Base-by-base conservation (phyloP, 2,797 vertebrate genomes). In the Brotogeris chrysoptera region DNA sequence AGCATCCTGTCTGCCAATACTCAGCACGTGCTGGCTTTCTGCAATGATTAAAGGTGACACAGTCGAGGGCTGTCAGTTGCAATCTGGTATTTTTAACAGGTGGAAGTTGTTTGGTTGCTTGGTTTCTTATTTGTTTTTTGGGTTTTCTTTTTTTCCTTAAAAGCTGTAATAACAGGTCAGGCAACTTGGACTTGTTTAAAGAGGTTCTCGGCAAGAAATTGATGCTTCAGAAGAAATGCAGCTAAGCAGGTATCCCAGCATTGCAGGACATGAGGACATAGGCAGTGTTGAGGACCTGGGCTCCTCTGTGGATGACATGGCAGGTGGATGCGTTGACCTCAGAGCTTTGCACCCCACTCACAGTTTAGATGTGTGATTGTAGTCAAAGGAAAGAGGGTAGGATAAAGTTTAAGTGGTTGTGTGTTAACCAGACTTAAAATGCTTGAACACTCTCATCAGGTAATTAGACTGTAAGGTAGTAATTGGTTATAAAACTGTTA, bases 281-380 rank as follows among this genome's bases (percentile, higher is more conserved):
- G 15, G 70, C 50, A 20, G 63, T 18, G 44, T 6, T 39, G 55
- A 55, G 39, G n/a, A 47, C n/a, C 21, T 36, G 2, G 76, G 32
- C 47, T 71, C 17, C 9, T 28, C 32, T 47, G 15, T 25, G 2
- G 32, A 6, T 30, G 8, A 8, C 0, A 0, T 6, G 0, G 17
- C 2, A 9, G 63, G 30, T 49, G 28, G 28, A 13, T 46, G 38
- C 7, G 24, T 27, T 68, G n/a, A 28, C 55, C 50, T 76, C 44
- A 88, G 78, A 4, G 2, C 16, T 55, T 43, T 13, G 28, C 2
- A 0, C 19, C 13, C 8, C 28, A 16, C 17, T 52, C 4, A 0
- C 4, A 18, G 1, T 55, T 39, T 38, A 24, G 30, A 2, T 30
- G 5, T 18, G 32, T 53, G n/a, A 3, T 1, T 72, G n/a, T 18